A percentile compares a stretch with the other conserved stretches of the same genome.
Conservation (phyloP, 2,888 invertebrate species). For the Chrysodeixis includens region DNA sequence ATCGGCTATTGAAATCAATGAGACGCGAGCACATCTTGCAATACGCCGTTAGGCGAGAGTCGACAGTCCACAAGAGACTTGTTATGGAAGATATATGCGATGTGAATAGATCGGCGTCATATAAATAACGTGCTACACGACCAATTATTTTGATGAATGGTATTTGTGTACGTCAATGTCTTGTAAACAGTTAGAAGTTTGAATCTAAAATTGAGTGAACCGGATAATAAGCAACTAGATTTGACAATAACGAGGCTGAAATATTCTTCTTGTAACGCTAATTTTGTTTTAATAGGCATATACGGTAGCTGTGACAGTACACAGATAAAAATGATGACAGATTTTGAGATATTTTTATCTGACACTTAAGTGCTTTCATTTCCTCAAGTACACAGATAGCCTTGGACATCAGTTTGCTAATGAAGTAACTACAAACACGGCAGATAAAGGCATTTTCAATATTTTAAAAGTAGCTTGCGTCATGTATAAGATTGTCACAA, state of each 20-base stretch:
- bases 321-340: not conserved
- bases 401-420: not conserved
- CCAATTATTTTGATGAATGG: slow-evolving; percentile 37
- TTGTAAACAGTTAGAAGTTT: not conserved
- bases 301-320: too few relatives aligned
- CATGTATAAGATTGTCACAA: not conserved
- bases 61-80: slow-evolving; percentile 36
- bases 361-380: not conserved
- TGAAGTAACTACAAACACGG: slow-evolving; percentile 11
- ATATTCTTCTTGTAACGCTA: too few relatives aligned
- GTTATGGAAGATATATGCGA: slow-evolving; percentile 41
- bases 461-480: slow-evolving; percentile 7
- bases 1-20: slow-evolving; percentile 67
- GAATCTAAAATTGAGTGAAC: not conserved
- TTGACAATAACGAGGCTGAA: too few relatives aligned
- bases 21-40: slow-evolving; percentile 54
- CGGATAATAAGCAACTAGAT: not conserved
- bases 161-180: slow-evolving; percentile 10
- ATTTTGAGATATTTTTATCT: slow-evolving; percentile 2
- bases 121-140: slow-evolving; percentile 40
- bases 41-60: slow-evolving; percentile 57
- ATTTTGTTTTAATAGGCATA: too few relatives aligned
- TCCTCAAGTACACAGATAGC: not conserved
- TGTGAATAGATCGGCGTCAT: slow-evolving; percentile 40
- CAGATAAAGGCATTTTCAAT: not conserved